Evolutionary conservation across 2,888 invertebrate genomes (phyloP), one percentile per base, ranked within the genome.

Genomic region (Parnassius apollo): DNA sequence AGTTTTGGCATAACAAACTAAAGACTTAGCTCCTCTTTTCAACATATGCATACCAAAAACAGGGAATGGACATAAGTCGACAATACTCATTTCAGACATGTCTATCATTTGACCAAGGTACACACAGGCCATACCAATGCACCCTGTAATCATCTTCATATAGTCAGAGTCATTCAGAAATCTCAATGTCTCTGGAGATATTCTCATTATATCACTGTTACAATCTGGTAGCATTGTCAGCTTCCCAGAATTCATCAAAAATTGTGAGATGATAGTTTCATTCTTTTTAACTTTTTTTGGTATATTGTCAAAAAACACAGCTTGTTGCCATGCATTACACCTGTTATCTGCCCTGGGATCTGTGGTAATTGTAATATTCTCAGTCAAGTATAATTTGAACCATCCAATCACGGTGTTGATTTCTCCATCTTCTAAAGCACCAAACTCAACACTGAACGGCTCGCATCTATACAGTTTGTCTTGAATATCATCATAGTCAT

Each of bases 291-390:
- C 76, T 59, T 62, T 56, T 64, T 66, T 78, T 44, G 93, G 91
- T 68, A 90, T 74, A 57, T 87, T 82, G 65, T 93, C 83, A 81
- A 93, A 94, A 77, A 95, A 95, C 49, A 96, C 88, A 9, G 95
- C 96, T 77, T 96, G 95, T 76, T 96, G 96, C 96, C 96, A 97
- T 72, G 96, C 96, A 66, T 92, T 88, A 3, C 91, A 87, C 68
- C 86, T 81, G 2, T 81, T 73, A 8, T 82, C 79, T 42, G 86
- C 82, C 62, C 78, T 85, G 2, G 95, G 95, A 67, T 94, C 91
- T 9, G 95, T 94, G 57, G 94, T 93, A 49, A 96, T 84, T 0
- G 82, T 86, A 45, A 93, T 91, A 49, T 92, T 88, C 9, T 94
- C 93, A 71, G 94, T 93, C 56, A 97, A 85, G 75, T 95, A 85